Percentiles rank a stretch among this genome's conserved stretches.
These are phyloP conservation scores for Scaptomyza caliginosa DNA, from an alignment of 2,888 invertebrate species.

Conservation along the genomic window DNA sequence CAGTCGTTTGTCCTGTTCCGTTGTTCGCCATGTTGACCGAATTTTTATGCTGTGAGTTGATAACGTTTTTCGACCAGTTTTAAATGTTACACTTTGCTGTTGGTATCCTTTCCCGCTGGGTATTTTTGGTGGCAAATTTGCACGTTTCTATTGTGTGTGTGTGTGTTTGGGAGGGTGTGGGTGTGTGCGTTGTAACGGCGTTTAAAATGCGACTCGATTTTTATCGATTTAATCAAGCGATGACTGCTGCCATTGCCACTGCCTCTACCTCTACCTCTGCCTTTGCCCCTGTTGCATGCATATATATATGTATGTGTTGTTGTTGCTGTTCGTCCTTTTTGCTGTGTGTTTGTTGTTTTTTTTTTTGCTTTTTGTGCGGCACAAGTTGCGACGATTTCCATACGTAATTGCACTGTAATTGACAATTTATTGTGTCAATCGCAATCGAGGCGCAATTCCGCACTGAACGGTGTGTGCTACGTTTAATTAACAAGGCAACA, in stretches of 20 bases:
- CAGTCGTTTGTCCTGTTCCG: conserved; percentile 4
- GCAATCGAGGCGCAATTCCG: conserved; percentile 73
- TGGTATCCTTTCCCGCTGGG: background rate
- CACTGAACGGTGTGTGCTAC: conserved; percentile 64
- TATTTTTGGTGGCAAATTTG: conserved; percentile 55
- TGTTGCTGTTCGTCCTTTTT: conserved; percentile 14
- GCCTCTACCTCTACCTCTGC: conserved; percentile 28
- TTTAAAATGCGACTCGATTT: conserved; percentile 72
- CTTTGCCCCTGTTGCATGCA: conserved; percentile 21
- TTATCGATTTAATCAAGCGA: conserved; percentile 79
- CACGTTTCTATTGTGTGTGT: conserved; percentile 73
- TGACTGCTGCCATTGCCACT: conserved; percentile 33
- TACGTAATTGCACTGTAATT: conserved; percentile 80
- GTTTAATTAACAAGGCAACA: conserved; percentile 78
- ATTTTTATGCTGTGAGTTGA: conserved; percentile 61
- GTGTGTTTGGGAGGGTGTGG: conserved; percentile 10
- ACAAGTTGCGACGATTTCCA: conserved; percentile 69
- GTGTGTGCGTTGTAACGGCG: conserved; percentile 49
- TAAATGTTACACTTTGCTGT: conserved; percentile 33
- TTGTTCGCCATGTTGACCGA: conserved; percentile 66
- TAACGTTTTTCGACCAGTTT: conserved; percentile 63
- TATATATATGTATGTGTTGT: background rate
- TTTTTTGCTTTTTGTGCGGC: conserved; percentile 14
- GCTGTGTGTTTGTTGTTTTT: conserved; percentile 15
- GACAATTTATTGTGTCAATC: conserved; percentile 81